phyloP scores from a whole-genome alignment of 2,888 invertebrate genomes.

The Mongoloraphidia duomilia region DNA sequence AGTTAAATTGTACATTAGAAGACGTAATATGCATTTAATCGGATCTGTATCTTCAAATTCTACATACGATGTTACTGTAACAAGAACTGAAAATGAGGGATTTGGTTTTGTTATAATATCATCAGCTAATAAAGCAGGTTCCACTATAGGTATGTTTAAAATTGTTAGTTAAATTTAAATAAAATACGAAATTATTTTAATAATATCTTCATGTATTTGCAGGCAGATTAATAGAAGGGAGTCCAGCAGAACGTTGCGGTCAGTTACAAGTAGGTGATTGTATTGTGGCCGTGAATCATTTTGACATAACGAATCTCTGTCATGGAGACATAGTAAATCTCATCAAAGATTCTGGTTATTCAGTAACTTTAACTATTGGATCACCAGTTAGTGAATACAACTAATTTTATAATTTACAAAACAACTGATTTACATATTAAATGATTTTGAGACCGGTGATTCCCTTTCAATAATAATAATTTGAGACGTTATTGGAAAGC shows the following conservation, averaged over 20 bases:
- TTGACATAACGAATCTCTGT: conserved; percentile 78
- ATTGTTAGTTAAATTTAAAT: not conserved
- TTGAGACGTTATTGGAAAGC: no score
- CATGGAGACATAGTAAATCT: conserved; percentile 95
- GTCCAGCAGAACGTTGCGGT: conserved; percentile 90
- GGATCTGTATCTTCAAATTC: conserved; percentile 26
- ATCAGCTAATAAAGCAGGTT: conserved; percentile 76
- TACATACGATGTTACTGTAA: conserved; percentile 87
- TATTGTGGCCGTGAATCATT: conserved; percentile 88
- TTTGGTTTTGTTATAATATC: conserved; percentile 99
- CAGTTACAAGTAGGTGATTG: conserved; percentile 86
- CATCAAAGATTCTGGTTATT: conserved; percentile 89
- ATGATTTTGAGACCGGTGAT: no score
- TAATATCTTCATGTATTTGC: conserved; percentile 14
- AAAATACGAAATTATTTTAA: not conserved
- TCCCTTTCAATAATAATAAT: no score
- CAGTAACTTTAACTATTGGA: conserved; percentile 73
- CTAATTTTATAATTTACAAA: not conserved
- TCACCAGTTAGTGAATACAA: conserved; percentile 36
- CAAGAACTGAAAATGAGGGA: conserved; percentile 83
- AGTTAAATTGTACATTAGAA: conserved; percentile 63
- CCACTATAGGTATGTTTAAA: conserved; percentile 59
- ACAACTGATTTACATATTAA: no score
- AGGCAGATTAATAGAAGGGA: conserved; percentile 89
- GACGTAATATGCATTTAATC: conserved; percentile 32